Evolutionary conservation across 1,140 invertebrate species (phyloP).

Genomic region (Harlomillsia oculata): DNA sequence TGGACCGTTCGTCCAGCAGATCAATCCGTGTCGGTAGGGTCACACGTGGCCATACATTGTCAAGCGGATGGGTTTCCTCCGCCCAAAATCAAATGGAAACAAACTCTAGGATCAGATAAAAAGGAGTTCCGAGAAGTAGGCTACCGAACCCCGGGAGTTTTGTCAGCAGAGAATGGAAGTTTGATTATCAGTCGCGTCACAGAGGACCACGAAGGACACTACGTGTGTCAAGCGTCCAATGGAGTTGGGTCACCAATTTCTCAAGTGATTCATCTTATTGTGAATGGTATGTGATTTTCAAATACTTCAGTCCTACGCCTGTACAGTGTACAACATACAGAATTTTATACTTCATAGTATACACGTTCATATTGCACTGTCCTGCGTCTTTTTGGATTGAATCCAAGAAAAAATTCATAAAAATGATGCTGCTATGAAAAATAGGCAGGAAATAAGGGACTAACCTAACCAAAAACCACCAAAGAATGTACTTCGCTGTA

Average conservation of each 20-base stretch:
- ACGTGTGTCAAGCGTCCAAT: slow-evolving; percentile 53
- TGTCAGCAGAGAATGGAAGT: slow-evolving; percentile 46
- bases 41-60: slow-evolving; percentile 43
- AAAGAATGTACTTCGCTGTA: no score
- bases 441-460: no score
- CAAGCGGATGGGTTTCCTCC: slow-evolving; percentile 43
- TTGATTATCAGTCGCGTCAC: slow-evolving; percentile 47
- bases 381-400: no score
- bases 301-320: no score
- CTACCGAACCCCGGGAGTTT: slow-evolving; percentile 31
- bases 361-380: no score
- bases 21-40: slow-evolving; percentile 42
- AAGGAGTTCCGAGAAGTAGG: slow-evolving; percentile 38
- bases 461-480: no score
- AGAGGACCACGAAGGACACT: slow-evolving; percentile 50
- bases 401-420: no score
- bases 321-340: no score
- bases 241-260: slow-evolving; percentile 54
- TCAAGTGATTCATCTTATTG: slow-evolving; percentile 54
- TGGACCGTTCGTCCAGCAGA: slow-evolving; percentile 49
- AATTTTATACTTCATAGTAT: no score
- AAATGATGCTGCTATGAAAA: no score
- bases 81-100: slow-evolving; percentile 45
- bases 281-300: slow-evolving; percentile 59
- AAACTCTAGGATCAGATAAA: slow-evolving; percentile 37